A percentile compares a stretch with the other conserved stretches of the same genome.
These are phyloP conservation scores for Peucedramus taeniatus DNA, from an alignment of 2,113 vertebrate genomes.

Conservation along the genomic window DNA sequence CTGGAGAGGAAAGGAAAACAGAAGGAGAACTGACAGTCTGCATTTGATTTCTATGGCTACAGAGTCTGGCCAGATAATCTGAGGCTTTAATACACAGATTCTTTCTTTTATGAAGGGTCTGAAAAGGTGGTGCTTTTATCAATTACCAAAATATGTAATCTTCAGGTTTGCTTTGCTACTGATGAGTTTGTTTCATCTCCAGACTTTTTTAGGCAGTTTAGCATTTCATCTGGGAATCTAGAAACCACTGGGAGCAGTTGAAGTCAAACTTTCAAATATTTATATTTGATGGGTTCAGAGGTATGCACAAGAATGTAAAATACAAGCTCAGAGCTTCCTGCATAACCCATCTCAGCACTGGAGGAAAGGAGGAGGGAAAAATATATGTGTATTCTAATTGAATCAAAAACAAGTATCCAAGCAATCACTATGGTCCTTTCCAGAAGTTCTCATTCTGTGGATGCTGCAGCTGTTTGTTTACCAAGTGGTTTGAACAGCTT, in stretches of 20 bases:
- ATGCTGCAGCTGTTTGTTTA: constrained; percentile 25
- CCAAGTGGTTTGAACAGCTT: constrained; percentile 19
- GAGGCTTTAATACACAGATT: not conserved
- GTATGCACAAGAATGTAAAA: constrained; percentile 13
- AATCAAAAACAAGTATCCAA: not conserved
- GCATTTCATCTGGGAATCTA: constrained; percentile 11
- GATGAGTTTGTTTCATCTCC: constrained; percentile 12
- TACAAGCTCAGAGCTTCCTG: not conserved
- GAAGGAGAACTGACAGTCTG: not conserved
- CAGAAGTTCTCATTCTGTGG: not conserved
- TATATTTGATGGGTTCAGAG: not conserved
- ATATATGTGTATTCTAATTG: not conserved
- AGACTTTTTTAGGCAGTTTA: not conserved
- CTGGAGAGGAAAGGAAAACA: not conserved
- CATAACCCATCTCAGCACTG: not conserved
- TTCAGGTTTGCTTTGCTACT: not conserved
- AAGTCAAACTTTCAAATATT: constrained; percentile 40
- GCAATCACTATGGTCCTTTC: not conserved
- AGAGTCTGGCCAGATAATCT: not conserved
- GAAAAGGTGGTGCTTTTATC: not conserved
- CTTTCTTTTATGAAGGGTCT: not conserved
- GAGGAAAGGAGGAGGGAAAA: not conserved
- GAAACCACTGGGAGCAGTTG: constrained; percentile 12
- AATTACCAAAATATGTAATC: not conserved
- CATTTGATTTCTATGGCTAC: not conserved